phyloP scores from a whole-genome alignment of 1,140 invertebrate species.

The Dufourea novaeangliae region DNA sequence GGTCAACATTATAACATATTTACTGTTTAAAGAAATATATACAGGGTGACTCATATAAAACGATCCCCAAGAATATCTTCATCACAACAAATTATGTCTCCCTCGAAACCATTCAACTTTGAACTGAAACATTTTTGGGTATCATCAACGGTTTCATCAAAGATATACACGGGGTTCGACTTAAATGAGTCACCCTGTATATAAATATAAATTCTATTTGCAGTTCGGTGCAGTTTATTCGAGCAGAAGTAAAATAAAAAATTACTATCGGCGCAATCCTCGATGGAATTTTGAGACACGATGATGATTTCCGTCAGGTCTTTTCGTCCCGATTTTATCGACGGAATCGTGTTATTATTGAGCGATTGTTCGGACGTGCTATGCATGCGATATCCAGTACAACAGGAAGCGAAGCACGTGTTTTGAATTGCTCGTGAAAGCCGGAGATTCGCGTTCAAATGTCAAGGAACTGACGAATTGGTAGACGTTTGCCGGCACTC shows the following conservation, averaged over 20 bases:
- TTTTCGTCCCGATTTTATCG: constrained; percentile 17
- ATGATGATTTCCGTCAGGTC: not conserved
- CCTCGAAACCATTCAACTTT: too few relatives aligned
- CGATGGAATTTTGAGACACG: not conserved
- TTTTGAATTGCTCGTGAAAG: constrained; percentile 42
- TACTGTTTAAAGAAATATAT: too few relatives aligned
- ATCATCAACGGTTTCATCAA: too few relatives aligned
- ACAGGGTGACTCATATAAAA: too few relatives aligned
- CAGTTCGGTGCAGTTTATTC: not conserved
- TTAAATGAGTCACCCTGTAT: too few relatives aligned
- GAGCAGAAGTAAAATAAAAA: constrained; percentile 16
- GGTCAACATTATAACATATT: too few relatives aligned
- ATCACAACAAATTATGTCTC: too few relatives aligned
- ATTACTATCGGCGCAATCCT: constrained; percentile 12
- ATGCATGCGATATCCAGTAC: constrained; percentile 27
- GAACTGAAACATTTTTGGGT: too few relatives aligned
- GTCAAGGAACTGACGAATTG: constrained; percentile 29
- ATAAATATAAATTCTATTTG: not conserved
- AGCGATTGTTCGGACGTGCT: constrained; percentile 41
- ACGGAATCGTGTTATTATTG: constrained; percentile 44
- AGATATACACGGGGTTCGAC: too few relatives aligned
- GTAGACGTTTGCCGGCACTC: not conserved
- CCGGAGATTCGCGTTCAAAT: constrained; percentile 42
- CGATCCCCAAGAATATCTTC: too few relatives aligned
- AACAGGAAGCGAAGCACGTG: constrained; percentile 48